Percentiles rank a stretch among this genome's conserved stretches.
phyloP scores from a whole-genome alignment of 2,888 invertebrate genomes.

The Ophonus ardosiacus region DNA sequence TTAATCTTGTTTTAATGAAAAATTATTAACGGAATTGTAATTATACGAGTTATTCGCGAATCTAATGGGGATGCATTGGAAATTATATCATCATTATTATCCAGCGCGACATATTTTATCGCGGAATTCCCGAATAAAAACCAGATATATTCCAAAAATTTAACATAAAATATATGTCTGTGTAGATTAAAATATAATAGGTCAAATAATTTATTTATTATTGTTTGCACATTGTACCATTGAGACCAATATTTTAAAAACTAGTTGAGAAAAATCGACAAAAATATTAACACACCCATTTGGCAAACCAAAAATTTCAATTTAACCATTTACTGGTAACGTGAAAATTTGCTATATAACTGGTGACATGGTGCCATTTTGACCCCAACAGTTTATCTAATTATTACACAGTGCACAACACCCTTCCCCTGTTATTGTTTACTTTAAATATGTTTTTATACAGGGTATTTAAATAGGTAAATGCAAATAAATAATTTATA shows the following conservation, averaged over 20 bases:
- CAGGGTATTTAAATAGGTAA: no score
- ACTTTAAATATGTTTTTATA: no score
- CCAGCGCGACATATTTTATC: constrained; percentile 1
- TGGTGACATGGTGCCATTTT: no score
- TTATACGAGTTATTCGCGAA: constrained; percentile 52
- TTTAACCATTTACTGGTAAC: no score
- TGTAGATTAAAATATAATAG: background rate
- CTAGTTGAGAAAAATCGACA: background rate
- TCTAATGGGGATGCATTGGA: constrained; percentile 54
- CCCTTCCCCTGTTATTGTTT: no score
- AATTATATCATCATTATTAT: constrained; percentile 45
- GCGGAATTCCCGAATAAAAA: background rate
- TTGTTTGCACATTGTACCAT: background rate
- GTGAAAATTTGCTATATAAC: no score
- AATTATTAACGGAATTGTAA: constrained; percentile 64
- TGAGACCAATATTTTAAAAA: background rate
- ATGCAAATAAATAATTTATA: no score
- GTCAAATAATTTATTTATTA: background rate
- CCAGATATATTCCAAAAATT: background rate
- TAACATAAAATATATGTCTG: background rate
- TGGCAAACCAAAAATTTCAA: background rate
- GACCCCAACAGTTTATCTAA: no score
- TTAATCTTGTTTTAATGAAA: constrained; percentile 62
- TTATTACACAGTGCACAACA: no score
- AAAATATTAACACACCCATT: background rate